Percentiles rank a stretch among this genome's conserved stretches.
Conservation (phyloP, 2,888 invertebrate genomes). For the Hoplodrina blanda region DNA sequence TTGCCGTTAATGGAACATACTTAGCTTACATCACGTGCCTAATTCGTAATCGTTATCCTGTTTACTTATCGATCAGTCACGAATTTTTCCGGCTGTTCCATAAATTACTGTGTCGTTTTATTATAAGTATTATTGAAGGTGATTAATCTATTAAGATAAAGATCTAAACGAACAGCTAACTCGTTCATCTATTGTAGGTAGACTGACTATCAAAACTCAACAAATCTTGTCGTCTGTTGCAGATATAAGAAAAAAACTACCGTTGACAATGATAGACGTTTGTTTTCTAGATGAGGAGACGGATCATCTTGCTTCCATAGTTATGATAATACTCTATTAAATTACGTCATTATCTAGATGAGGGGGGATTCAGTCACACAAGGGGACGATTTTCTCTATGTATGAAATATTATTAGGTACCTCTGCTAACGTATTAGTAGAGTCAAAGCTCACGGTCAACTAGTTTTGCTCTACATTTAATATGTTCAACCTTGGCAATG, state of each 20-base stretch:
- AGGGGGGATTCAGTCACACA: no score
- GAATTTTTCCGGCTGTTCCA: conserved; percentile 16
- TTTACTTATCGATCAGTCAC: conserved; percentile 46
- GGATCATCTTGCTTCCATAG: no score
- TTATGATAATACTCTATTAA: no score
- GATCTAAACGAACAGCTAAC: conserved; percentile 7
- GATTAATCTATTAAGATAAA: conserved; percentile 45
- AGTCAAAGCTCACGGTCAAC: conserved; percentile 21
- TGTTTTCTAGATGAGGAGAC: no score
- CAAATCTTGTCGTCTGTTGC: background rate
- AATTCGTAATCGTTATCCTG: conserved; percentile 37
- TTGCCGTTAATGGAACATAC: conserved; percentile 35
- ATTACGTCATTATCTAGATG: no score
- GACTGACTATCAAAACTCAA: background rate
- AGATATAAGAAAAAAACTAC: background rate
- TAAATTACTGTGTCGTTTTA: conserved; percentile 33
- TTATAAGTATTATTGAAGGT: conserved; percentile 2
- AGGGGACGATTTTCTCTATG: no score
- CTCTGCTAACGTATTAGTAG: background rate
- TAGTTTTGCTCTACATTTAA: conserved; percentile 27
- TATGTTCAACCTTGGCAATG: conserved; percentile 38
- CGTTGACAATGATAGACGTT: background rate
- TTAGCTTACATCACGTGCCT: conserved; percentile 28
- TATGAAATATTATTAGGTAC: no score
- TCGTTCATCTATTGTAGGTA: background rate